These are phyloP conservation scores for Rhabdornis inornatus DNA, from an alignment of 2,113 vertebrate species.

Conservation along the genomic window DNA sequence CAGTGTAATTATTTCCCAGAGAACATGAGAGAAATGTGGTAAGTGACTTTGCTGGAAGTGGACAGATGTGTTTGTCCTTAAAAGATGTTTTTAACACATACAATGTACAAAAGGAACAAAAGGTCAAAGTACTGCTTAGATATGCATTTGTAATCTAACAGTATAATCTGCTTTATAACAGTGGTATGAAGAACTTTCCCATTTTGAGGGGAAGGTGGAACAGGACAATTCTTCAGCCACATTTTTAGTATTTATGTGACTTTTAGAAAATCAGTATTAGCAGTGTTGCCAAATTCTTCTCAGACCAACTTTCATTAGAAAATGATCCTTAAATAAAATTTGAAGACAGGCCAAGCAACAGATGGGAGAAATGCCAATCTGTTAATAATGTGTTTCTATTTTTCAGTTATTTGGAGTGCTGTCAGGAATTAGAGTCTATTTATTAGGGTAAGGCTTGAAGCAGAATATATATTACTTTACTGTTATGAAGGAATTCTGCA, in stretches of 20 bases:
- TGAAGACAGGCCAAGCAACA: not conserved
- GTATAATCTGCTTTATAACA: not conserved
- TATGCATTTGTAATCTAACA: not conserved
- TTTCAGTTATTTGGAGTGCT: constrained; percentile 15
- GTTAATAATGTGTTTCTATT: not conserved
- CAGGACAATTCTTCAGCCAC: not conserved
- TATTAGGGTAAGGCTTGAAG: not conserved
- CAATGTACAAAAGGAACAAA: not conserved
- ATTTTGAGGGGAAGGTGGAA: not conserved
- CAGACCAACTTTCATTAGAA: not conserved
- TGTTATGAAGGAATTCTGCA: not conserved
- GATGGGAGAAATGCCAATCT: not conserved
- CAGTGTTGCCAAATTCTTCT: not conserved
- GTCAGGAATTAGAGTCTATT: not conserved
- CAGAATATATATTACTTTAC: constrained; percentile 23
- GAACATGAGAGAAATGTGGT: not conserved
- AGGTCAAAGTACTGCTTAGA: not conserved
- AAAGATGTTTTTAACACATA: not conserved
- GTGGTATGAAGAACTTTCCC: not conserved
- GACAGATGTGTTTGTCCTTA: not conserved
- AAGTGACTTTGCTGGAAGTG: not conserved
- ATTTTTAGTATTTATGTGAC: not conserved
- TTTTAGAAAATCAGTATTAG: not conserved
- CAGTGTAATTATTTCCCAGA: not conserved
- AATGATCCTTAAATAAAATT: constrained; percentile 31